Conservation (phyloP, 2,888 invertebrate genomes). For the Sialis fuliginosa region DNA sequence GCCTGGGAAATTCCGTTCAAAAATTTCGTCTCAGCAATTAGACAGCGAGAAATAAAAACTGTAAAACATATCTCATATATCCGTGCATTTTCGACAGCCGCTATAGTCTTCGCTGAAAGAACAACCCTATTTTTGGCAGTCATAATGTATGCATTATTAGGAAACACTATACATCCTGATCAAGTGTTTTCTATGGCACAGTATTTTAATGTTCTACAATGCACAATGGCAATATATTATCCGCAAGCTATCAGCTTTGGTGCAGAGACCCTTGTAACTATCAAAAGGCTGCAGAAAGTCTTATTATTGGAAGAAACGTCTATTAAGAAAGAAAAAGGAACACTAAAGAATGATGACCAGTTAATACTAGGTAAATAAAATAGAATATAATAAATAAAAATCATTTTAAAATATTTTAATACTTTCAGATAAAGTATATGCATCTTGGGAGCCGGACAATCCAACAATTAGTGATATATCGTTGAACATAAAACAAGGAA, state of each 20-base stretch:
- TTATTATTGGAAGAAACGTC: constrained; percentile 26
- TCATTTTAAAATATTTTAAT: too few species aligned
- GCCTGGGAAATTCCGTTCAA: constrained; percentile 60
- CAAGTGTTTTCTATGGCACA: constrained; percentile 54
- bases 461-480: constrained; percentile 30
- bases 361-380: constrained; percentile 5
- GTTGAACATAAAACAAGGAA: constrained; percentile 28
- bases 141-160: constrained; percentile 54
- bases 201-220: constrained; percentile 56
- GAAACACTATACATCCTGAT: constrained; percentile 34
- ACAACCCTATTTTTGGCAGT: constrained; percentile 69
- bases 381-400: constrained; percentile 6
- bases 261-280: constrained; percentile 45
- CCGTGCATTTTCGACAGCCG: constrained; percentile 42
- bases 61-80: constrained; percentile 47
- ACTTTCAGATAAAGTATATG: constrained; percentile 7
- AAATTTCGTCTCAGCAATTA: constrained; percentile 35
- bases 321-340: constrained; percentile 11
- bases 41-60: constrained; percentile 51
- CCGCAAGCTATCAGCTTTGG: constrained; percentile 39
- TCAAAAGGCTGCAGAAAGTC: constrained; percentile 35
- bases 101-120: constrained; percentile 66
- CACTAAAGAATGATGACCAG: constrained; percentile 2
- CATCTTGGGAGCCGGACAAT: constrained; percentile 19
- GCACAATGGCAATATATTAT: constrained; percentile 44